These are phyloP conservation scores for Alethe diademata DNA, from an alignment of 2,113 vertebrate genomes.

Conservation along the genomic window DNA sequence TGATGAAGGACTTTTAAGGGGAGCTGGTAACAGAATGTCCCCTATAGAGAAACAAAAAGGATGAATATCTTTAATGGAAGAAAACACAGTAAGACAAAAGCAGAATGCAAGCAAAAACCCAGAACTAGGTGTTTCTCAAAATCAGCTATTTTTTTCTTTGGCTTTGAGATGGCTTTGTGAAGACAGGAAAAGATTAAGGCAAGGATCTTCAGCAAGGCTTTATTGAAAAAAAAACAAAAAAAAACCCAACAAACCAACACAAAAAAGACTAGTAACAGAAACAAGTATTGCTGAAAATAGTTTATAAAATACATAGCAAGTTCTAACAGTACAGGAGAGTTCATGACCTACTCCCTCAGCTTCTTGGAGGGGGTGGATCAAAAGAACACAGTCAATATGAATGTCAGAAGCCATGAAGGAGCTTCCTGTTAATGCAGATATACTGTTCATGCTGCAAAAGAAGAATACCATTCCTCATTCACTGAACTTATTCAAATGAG, in stretches of 20 bases:
- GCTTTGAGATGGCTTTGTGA: neutral
- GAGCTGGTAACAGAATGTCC: neutral
- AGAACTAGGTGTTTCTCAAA: neutral
- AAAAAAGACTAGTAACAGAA: neutral
- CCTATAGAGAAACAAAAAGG: neutral
- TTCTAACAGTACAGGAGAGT: neutral
- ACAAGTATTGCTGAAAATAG: neutral
- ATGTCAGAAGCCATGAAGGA: neutral
- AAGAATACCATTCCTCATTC: neutral
- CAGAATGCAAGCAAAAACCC: neutral
- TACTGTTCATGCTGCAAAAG: fast-evolving
- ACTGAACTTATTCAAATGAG: neutral
- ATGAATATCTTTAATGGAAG: neutral
- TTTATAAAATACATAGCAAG: neutral
- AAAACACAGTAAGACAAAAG: neutral
- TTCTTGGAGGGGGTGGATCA: neutral
- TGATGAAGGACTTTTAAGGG: neutral
- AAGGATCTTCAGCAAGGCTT: neutral
- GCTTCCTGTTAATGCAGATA: neutral
- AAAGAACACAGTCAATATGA: neutral
- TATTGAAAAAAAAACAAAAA: neutral
- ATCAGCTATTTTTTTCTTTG: neutral
- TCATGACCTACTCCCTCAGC: neutral
- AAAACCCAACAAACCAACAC: neutral
- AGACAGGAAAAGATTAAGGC: neutral